Evolutionary conservation across 2,888 invertebrate species (phyloP), one percentile per base, ranked within the genome.

Genomic region (Mechanitis mazaeus): DNA sequence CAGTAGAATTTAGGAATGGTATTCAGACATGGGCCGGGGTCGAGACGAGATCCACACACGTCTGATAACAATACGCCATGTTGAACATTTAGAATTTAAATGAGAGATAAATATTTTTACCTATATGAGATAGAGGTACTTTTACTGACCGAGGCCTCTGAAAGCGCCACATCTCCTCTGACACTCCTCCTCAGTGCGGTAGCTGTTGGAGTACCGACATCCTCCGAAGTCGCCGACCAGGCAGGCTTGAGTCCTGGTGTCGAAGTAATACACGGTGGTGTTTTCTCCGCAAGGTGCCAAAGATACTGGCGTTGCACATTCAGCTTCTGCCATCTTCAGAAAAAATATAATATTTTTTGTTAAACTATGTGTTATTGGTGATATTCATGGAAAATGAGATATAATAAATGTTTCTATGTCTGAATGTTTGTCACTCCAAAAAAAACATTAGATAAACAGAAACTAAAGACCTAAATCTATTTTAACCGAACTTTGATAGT

Each of bases 111-210:
- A 47, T 45, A 1, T 12, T 12, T 54, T 3, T 11, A 7, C 3
- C 0, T 31, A 12, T 33, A 54, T 4, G 7, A 20, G 6, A 20
- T 50, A 33, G 12, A 35, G 35, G 35, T 38, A 3, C 5, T 54
- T 54, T 35, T n/a, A 54, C 61, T 63, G 80, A 95, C 95, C 94
- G 75, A 93, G 90, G 70, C 92, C 93, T 71, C 91, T 91, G 85
- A 94, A 96, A 56, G 84, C 87, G 20, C 96, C 96, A 72, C 96
- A 96, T 56, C 92, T 92, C 61, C 95, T 87, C 79, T 95, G 93
- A 78, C 95, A 96, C 73, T 95, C 94, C 72, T 95, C 95, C 71
- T 93, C 93, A 0, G 93, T 92, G 64, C 91, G 89, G 84, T 94
- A 96, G 65, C 94, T 91, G 81, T 96, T 96, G 54, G 92, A 92